Percentiles rank a stretch among this genome's conserved stretches.
Conservation (phyloP, 2,797 vertebrate genomes). For the Sparidentex hasta region DNA sequence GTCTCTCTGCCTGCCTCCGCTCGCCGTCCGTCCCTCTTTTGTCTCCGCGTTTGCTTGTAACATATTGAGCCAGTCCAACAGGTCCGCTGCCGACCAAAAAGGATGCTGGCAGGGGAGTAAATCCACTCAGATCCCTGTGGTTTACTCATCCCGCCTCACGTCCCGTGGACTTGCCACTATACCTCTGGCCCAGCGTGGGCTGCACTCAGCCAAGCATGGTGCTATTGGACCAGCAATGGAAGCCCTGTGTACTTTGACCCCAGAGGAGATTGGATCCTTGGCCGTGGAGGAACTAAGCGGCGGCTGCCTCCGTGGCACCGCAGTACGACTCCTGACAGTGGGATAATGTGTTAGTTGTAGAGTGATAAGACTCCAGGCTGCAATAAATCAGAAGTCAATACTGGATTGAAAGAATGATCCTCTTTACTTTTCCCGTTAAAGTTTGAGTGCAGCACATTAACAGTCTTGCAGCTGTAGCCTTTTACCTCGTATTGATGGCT, state of each 20-base stretch:
- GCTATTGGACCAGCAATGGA: conserved; percentile 80
- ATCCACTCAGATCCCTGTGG: conserved; percentile 98
- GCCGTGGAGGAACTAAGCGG: conserved; percentile 40
- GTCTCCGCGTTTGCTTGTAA: conserved; percentile 87
- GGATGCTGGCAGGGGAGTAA: conserved; percentile 96
- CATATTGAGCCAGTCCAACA: conserved; percentile 94
- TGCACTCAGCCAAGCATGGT: conserved; percentile 65
- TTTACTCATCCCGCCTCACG: conserved; percentile 92
- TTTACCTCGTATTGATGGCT: background rate
- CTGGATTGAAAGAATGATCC: conserved; percentile 43
- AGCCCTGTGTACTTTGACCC: conserved; percentile 88
- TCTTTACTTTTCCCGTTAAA: conserved; percentile 21
- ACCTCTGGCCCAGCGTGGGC: conserved; percentile 71
- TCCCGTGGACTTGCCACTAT: conserved; percentile 61
- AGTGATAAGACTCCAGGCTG: conserved; percentile 40
- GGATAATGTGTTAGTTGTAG: conserved; percentile 62
- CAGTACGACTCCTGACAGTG: conserved; percentile 55
- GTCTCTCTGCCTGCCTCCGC: conserved; percentile 24
- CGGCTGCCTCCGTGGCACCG: conserved; percentile 44
- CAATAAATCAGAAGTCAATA: conserved; percentile 49
- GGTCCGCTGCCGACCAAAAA: conserved; percentile 89
- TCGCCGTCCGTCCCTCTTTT: conserved; percentile 79
- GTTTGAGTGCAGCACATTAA: background rate
- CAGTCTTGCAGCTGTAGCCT: no score
- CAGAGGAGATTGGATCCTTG: conserved; percentile 91